Evolutionary conservation across 2,797 vertebrate genomes (phyloP).

Genomic region (Sebastes melanostomus): DNA sequence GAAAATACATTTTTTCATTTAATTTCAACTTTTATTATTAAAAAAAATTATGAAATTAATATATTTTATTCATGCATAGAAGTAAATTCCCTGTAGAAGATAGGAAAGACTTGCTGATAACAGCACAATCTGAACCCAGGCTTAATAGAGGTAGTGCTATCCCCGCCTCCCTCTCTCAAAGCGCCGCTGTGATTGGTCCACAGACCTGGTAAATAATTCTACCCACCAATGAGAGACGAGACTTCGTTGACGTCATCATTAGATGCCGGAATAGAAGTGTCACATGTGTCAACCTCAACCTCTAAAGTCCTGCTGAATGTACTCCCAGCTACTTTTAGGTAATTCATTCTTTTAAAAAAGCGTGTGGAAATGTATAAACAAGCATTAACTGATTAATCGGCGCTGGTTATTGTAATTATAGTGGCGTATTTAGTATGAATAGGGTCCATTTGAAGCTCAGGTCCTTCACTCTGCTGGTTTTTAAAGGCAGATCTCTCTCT

Average conservation of each 20-base stretch:
- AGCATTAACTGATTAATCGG: fast-evolving
- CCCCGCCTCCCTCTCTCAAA: background rate
- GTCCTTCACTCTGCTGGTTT: constrained; percentile 2
- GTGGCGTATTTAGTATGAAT: constrained; percentile 65
- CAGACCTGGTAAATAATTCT: fast-evolving
- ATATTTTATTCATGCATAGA: background rate
- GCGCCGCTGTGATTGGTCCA: constrained; percentile 37
- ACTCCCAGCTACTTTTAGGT: background rate
- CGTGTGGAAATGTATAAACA: background rate
- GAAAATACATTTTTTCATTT: background rate
- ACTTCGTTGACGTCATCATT: constrained; percentile 46
- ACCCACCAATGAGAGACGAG: constrained; percentile 30
- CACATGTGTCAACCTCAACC: constrained; percentile 52
- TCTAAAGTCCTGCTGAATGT: background rate
- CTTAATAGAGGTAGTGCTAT: background rate
- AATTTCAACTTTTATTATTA: background rate
- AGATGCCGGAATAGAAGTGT: constrained; percentile 66
- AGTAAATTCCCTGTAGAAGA: background rate
- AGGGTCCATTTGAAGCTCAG: constrained; percentile 23
- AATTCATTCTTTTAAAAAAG: background rate
- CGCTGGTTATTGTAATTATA: fast-evolving
- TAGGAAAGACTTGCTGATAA: too few species aligned
- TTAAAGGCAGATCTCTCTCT: background rate
- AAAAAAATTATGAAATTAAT: too few species aligned
- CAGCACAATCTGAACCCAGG: background rate